These are phyloP conservation scores for Karalla daura DNA, from an alignment of 2,797 vertebrate species.

Conservation along the genomic window DNA sequence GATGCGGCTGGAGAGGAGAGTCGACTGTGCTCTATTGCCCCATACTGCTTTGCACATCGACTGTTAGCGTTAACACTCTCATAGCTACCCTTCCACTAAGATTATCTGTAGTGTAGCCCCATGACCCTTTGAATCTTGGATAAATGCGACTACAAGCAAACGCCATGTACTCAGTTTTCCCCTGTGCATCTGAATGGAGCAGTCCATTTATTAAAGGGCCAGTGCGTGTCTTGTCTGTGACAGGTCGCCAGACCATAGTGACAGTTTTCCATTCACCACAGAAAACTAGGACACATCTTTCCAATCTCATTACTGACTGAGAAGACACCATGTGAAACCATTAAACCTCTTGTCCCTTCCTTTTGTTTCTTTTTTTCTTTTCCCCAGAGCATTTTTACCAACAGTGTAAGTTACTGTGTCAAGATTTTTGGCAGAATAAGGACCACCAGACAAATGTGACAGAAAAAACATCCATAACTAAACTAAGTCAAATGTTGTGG, in stretches of 20 bases:
- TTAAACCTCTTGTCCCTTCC: too few relatives aligned
- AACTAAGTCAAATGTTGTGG: too few relatives aligned
- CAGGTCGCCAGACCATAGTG: constrained; percentile 11
- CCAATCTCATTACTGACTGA: background rate
- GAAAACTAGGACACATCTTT: background rate
- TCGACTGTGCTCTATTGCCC: rapidly evolving
- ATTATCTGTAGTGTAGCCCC: rapidly evolving
- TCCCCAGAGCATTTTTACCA: background rate
- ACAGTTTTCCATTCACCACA: background rate
- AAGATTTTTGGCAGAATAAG: too few relatives aligned
- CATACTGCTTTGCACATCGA: background rate
- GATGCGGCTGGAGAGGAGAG: constrained; percentile 9
- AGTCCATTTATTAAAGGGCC: constrained; percentile 59
- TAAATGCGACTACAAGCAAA: background rate
- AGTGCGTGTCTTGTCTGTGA: constrained; percentile 26
- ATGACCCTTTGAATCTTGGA: background rate
- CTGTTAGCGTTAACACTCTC: rapidly evolving
- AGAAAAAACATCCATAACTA: too few relatives aligned
- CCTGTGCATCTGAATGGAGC: constrained; percentile 39
- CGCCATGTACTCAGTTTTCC: constrained; percentile 16
- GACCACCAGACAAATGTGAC: too few relatives aligned
- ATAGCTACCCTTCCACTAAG: rapidly evolving
- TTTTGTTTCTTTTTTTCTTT: background rate
- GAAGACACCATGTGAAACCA: background rate
- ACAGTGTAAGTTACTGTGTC: too few relatives aligned